Conservation (phyloP, 2,888 invertebrate genomes). For the Harpagoxenus sublaevis region DNA sequence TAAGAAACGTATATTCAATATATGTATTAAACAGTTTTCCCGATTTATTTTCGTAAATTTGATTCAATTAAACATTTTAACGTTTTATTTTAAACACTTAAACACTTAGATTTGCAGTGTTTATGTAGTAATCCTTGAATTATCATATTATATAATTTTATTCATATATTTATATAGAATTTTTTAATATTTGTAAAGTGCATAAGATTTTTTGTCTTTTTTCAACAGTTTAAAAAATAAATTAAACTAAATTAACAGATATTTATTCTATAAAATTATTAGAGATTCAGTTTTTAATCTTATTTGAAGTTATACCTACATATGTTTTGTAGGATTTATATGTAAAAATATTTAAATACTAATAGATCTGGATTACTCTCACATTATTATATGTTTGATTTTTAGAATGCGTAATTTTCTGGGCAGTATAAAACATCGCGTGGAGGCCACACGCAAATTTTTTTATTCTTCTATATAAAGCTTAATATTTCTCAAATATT, state of each 20-base stretch:
- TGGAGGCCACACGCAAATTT: too few relatives aligned
- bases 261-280: not conserved
- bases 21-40: too few relatives aligned
- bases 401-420: not conserved
- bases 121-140: not conserved
- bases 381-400: not conserved
- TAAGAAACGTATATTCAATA: too few relatives aligned
- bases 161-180: not conserved
- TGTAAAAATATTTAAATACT: conserved; percentile 20
- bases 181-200: conserved; percentile 5
- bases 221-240: not conserved
- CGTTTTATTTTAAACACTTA: too few relatives aligned
- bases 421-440: not conserved
- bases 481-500: not conserved
- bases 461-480: not conserved
- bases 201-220: not conserved
- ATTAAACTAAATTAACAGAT: not conserved
- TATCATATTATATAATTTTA: not conserved
- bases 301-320: not conserved
- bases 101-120: too few relatives aligned
- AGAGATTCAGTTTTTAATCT: not conserved
- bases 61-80: too few relatives aligned
- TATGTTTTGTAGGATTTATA: not conserved
- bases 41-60: too few relatives aligned
- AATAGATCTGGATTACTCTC: not conserved